These are phyloP conservation scores for Sceliomorpha sp. DNA, from an alignment of 2,888 invertebrate species.

Conservation along the genomic window DNA sequence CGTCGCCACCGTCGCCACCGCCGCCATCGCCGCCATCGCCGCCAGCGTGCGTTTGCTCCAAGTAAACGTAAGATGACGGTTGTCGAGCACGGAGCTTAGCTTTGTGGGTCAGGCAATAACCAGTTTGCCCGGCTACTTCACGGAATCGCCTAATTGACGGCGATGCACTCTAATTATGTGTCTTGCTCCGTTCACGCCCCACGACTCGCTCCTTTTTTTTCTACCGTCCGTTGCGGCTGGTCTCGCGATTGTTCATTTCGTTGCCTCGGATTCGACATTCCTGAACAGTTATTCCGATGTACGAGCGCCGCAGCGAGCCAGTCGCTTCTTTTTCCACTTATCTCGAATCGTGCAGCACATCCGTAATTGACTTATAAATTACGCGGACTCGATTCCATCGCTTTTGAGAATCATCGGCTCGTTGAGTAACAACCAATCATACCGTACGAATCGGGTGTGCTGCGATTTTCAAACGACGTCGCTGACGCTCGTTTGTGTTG, in stretches of 20 bases:
- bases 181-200: slow-evolving; percentile 39
- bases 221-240: slow-evolving; percentile 15
- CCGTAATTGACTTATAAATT: slow-evolving; percentile 41
- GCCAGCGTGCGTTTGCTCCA: slow-evolving; percentile 12
- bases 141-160: slow-evolving; percentile 39
- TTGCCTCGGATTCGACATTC: slow-evolving; percentile 30
- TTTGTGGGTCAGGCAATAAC: slow-evolving; percentile 39
- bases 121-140: slow-evolving; percentile 24
- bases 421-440: slow-evolving; percentile 12
- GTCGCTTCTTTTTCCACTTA: slow-evolving; percentile 17
- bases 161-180: slow-evolving; percentile 45
- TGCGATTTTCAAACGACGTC: slow-evolving; percentile 18
- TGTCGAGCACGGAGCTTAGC: slow-evolving; percentile 26
- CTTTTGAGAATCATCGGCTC: slow-evolving; percentile 17
- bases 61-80: slow-evolving; percentile 27
- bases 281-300: slow-evolving; percentile 27
- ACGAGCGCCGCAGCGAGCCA: slow-evolving; percentile 22
- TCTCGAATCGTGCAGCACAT: slow-evolving; percentile 25
- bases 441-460: background rate
- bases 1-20: too few relatives aligned
- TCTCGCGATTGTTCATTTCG: slow-evolving; percentile 22
- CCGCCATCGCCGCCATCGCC: background rate
- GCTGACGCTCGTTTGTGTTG: too few relatives aligned
- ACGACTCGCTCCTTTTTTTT: slow-evolving; percentile 9
- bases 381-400: slow-evolving; percentile 17